A percentile compares a stretch with the other conserved stretches of the same genome.
Conservation (phyloP, 2,113 vertebrate genomes). For the Butorides virescens region DNA sequence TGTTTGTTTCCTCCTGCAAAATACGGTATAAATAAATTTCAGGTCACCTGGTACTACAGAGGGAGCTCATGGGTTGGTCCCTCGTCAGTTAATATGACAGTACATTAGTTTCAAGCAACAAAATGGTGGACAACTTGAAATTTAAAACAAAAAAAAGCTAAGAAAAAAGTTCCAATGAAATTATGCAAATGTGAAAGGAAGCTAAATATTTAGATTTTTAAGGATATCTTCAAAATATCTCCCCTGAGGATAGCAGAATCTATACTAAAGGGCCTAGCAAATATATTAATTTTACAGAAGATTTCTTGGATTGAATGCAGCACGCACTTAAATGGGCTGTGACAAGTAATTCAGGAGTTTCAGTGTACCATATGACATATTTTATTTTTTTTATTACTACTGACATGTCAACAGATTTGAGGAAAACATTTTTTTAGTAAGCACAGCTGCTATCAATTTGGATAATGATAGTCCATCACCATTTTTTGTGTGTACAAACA, state of each 20-base stretch:
- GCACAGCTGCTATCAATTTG: conserved; percentile 80
- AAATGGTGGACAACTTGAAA: background rate
- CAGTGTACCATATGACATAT: conserved; percentile 23
- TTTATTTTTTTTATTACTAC: conserved; percentile 59
- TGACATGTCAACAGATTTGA: conserved; percentile 70
- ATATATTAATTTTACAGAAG: conserved; percentile 16
- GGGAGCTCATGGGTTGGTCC: background rate
- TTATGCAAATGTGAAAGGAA: conserved; percentile 4
- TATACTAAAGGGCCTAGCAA: background rate
- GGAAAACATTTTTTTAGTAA: conserved; percentile 67
- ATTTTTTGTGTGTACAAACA: conserved; percentile 65
- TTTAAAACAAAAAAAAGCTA: background rate
- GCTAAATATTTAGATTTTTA: conserved; percentile 55
- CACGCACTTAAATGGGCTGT: conserved; percentile 34
- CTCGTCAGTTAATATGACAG: background rate
- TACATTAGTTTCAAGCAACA: background rate
- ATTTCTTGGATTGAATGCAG: conserved; percentile 18
- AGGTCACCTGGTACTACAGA: background rate
- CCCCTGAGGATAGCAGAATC: background rate
- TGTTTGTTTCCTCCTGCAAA: background rate
- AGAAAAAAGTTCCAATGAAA: background rate
- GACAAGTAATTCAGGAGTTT: conserved; percentile 52
- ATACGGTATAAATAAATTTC: background rate
- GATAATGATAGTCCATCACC: conserved; percentile 74
- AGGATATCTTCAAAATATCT: conserved; percentile 14